Evolutionary conservation across 2,797 vertebrate genomes (phyloP), one percentile per base, ranked within the genome.

Genomic region (Helicolenus hilgendorfi): DNA sequence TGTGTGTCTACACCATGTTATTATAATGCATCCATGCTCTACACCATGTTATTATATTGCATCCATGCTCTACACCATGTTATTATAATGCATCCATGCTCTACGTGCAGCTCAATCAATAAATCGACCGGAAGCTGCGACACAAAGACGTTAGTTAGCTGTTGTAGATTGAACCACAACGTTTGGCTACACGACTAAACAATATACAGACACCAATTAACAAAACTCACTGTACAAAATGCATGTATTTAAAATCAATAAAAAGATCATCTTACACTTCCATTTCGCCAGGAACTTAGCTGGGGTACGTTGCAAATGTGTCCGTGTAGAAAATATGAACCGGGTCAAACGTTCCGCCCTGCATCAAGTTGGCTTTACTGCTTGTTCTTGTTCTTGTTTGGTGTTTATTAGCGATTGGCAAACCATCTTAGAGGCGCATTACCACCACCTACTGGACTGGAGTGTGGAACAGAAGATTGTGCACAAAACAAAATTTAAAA

Each of bases 191-290:
- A 68, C 45, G 0, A 36, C 58, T 22, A 2, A 45, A 13, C 0
- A 29, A 3, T 2, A 56, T 0, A 33, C 0, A 73, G 1, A 1
- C 2, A 1, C 1, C 3, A 6, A 6, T 27, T 7, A 26, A n/a
- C 27, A 35, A 35, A 72, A 67, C 4, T 2, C 1, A 11, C 1
- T 13, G 7, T 5, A 1, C 13, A 26, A 13, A 59, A 27, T 10
- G 13, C 5, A 2, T 0, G 38, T 2, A 1, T 7, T 18, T 38
- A 14, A 29, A 15, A 15, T n/a, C 1, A 73, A 18, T 8, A 4
- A 31, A 10, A 26, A 5, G 26, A 22, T 8, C 11, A 11, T 7
- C 95, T 95, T 94, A 97, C 97, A 97, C 97, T 93, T 97, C 97
- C 97, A 97, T 97, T 15, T 75, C 72, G 77, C 4, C 68, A 35